A percentile compares a stretch with the other conserved stretches of the same genome.
Conservation (phyloP, 1,140 invertebrate genomes). For the Carcinoscorpius rotundicauda region DNA sequence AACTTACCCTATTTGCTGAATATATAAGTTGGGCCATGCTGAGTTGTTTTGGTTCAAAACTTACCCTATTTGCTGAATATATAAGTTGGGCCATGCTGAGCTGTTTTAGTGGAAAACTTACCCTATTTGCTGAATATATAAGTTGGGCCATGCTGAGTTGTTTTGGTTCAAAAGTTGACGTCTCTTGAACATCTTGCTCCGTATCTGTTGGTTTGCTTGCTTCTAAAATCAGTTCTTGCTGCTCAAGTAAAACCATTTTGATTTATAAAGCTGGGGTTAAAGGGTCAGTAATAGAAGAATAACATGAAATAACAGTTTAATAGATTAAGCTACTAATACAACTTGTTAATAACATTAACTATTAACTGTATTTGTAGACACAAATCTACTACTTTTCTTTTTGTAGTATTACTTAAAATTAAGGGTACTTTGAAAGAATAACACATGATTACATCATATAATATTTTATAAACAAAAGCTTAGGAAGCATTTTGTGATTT, state of each 20-base stretch:
- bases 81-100: slow-evolving; percentile 83
- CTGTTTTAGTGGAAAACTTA: slow-evolving; percentile 48
- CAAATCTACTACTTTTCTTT: too few relatives aligned
- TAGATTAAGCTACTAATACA: too few relatives aligned
- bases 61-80: slow-evolving; percentile 82
- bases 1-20: slow-evolving; percentile 71
- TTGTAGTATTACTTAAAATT: too few relatives aligned
- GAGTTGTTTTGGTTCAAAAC: slow-evolving; percentile 56
- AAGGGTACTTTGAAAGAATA: too few relatives aligned
- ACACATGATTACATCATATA: too few relatives aligned
- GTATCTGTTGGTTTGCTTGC: slow-evolving; percentile 56
- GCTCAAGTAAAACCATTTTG: slow-evolving; percentile 17
- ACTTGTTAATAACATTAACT: too few relatives aligned
- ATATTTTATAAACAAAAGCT: too few relatives aligned
- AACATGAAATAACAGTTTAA: too few relatives aligned
- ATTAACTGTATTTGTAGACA: too few relatives aligned
- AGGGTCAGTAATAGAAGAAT: too few relatives aligned
- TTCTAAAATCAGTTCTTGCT: slow-evolving; percentile 68
- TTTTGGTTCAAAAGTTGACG: slow-evolving; percentile 44
- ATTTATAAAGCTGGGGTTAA: too few relatives aligned
- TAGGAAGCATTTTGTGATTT: too few relatives aligned
- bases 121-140: slow-evolving; percentile 88
- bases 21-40: slow-evolving; percentile 87
- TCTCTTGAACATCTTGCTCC: slow-evolving; percentile 36
- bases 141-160: slow-evolving; percentile 80